Base-by-base conservation (phyloP, 2,888 invertebrate species). In the Dryadula phaetusa region DNA sequence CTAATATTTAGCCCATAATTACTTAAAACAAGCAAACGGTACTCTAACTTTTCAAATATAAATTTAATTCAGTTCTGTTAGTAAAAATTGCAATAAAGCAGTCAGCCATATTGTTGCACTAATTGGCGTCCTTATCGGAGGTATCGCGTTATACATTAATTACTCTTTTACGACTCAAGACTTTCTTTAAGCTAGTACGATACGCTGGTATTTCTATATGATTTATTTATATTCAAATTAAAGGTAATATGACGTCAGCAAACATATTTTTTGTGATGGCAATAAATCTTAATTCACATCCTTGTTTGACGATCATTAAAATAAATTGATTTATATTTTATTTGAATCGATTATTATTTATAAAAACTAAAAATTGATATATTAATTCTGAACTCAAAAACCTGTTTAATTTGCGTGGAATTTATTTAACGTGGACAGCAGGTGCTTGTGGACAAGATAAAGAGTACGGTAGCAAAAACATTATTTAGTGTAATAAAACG, bases 81-180 rank as follows among this genome's bases (percentile, higher is more conserved):
- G 60, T 54, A 60, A 63, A 69, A 69, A 69, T 69, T 52, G 32
- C 69, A 60, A 65, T 68, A 62, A 66, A 65, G 20, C 46, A 25
- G 42, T 61, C 67, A 47, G 62, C 67, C 74, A 76, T 79, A 76
- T 77, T 77, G 76, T 77, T 75, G 83, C 76, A 78, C 87, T 90
- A 91, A 90, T 91, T 90, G 87, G 84, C 82, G 75, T 77, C 72
- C 82, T 87, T 89, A 88, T 89, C 88, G 84, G 74, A 73, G 78
- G 83, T 82, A 81, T 82, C 84, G 82, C 84, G 79, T 86, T 85
- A 83, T 82, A 82, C 85, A 86, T 85, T 87, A 86, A 86, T 86
- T 83, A 82, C 77, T 78, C 78, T 82, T 86, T 88, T 86, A 87
- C 79, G 79, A 82, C 74, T 63, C 63, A 72, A 83, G 82, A 85